Conservation (phyloP, 2,797 vertebrate species). For the Cynopterus sphinx region DNA sequence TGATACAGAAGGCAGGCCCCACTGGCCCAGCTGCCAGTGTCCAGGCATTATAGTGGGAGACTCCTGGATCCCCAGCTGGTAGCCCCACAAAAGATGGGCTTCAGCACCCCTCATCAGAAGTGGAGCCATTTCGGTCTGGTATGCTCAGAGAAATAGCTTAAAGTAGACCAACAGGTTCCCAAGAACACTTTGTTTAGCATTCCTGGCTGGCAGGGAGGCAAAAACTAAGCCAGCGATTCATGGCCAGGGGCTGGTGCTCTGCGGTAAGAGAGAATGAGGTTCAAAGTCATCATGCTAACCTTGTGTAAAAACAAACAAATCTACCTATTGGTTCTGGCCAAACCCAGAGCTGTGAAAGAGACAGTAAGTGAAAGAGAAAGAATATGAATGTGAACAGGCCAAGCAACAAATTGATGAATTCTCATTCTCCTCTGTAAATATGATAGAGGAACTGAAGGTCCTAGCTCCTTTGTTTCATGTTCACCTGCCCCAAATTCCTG, state of each 20-base stretch:
- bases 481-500: background rate
- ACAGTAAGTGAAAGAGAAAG: background rate
- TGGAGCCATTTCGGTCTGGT: background rate
- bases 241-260: background rate
- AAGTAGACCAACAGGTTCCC: background rate
- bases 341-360: background rate
- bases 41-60: background rate
- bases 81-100: background rate
- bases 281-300: background rate
- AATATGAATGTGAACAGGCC: background rate
- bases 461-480: background rate
- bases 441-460: background rate
- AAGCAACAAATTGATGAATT: background rate
- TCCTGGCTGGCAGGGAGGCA: background rate
- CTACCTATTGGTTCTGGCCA: background rate
- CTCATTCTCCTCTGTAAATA: background rate
- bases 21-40: background rate
- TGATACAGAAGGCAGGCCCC: background rate
- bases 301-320: background rate
- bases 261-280: background rate
- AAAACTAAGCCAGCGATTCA: background rate
- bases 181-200: background rate
- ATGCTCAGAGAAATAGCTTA: background rate
- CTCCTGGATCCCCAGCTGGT: background rate
- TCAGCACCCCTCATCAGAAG: background rate